Evolutionary conservation across 1,140 invertebrate species (phyloP), one percentile per base, ranked within the genome.

Genomic region (Ceratina japonica): DNA sequence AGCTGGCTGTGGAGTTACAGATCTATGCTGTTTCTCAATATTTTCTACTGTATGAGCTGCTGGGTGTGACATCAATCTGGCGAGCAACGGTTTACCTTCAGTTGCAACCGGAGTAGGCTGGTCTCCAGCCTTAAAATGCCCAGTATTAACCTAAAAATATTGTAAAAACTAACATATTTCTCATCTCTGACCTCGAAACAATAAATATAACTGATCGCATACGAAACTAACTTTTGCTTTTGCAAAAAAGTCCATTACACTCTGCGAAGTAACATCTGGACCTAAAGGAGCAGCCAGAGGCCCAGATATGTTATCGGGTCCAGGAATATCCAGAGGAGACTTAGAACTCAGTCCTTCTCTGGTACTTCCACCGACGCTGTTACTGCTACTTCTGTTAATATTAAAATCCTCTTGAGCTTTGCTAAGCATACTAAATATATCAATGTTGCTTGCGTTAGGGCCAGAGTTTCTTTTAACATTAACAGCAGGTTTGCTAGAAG

Each of bases 371-470:
- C 91, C 91, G 59, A 86, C 90, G 0, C 83, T 80, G 2, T 61
- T 76, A 37, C 75, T 83, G 5, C 89, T 82, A 22, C 90, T 92
- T 88, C 93, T 93, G 79, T 93, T 94, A 8, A 92, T 88, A 90
- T 95, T 96, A 81, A 95, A 97, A 89, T 96, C 96, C 89, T 97
- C 95, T 89, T 98, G 97, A 5, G 97, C 97, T 92, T 97, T 97
- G 76, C 95, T 96, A n/a, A 98, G 92, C 96, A 98, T 96, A 88
- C 96, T 96, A 87, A 97, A 96, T 91, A 98, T 97, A 90, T 97
- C 97, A 5, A 96, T 94, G 76, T 92, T 93, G 63, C 89, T 92
- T 4, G 87, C 72, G 51, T 84, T 79, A 58, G 85, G 82, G 51
- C 90, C 89, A 59, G 81, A 69, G 80, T 81, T 86, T 65, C 90